phyloP scores from a whole-genome alignment of 1,140 invertebrate species.

The Pemphigus obesinymphae region DNA sequence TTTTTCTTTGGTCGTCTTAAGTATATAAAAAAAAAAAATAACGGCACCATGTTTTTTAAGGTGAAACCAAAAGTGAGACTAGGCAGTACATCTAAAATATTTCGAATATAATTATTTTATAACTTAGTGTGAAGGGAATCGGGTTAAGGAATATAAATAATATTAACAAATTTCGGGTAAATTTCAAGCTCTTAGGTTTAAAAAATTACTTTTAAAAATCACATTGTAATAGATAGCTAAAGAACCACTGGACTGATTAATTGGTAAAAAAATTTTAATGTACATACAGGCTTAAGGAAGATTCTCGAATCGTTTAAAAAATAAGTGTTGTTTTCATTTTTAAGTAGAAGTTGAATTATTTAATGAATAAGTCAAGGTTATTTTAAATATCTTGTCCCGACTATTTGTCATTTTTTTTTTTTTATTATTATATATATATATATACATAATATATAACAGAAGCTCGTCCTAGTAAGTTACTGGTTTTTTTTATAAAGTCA shows the following conservation, averaged over 20 bases:
- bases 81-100: slow-evolving; percentile 41
- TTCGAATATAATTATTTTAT: slow-evolving; percentile 42
- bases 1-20: slow-evolving; percentile 41
- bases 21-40: slow-evolving; percentile 39
- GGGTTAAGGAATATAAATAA: slow-evolving; percentile 29
- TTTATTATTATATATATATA: slow-evolving; percentile 17
- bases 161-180: slow-evolving; percentile 40
- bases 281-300: slow-evolving; percentile 50
- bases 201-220: slow-evolving; percentile 41
- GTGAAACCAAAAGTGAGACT: slow-evolving; percentile 42
- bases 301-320: slow-evolving; percentile 47
- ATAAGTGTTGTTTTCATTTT: slow-evolving; percentile 42
- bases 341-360: slow-evolving; percentile 43
- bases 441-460: slow-evolving; percentile 12
- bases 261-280: slow-evolving; percentile 47
- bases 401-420: slow-evolving; percentile 32
- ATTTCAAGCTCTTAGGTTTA: slow-evolving; percentile 41
- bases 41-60: slow-evolving; percentile 41
- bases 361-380: slow-evolving; percentile 41
- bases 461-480: slow-evolving; percentile 32
- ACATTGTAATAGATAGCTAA: slow-evolving; percentile 41
- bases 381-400: slow-evolving; percentile 35
- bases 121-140: slow-evolving; percentile 41
- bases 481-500: slow-evolving; percentile 37
- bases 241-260: slow-evolving; percentile 40